These are phyloP conservation scores for Machimus atricapillus DNA, from an alignment of 2,888 invertebrate species.

Conservation along the genomic window DNA sequence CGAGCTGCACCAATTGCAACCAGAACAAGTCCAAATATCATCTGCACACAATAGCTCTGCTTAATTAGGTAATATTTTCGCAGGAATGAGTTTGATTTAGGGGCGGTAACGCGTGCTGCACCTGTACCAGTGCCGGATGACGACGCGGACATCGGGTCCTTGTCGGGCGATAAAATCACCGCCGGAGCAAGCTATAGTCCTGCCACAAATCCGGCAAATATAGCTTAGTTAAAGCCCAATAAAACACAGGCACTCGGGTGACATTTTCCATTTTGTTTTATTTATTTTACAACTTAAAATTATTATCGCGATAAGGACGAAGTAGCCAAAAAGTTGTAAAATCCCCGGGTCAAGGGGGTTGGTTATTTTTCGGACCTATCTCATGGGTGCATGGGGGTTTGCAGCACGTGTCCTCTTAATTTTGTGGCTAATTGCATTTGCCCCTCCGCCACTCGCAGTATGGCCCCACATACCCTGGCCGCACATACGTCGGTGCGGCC, in stretches of 20 bases:
- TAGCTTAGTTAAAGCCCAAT: not conserved
- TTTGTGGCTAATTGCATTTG: conserved; percentile 3
- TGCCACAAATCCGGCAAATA: not conserved
- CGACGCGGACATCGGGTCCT: not conserved
- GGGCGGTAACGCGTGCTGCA: not conserved
- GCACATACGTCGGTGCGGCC: not conserved
- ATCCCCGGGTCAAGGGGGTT: not conserved
- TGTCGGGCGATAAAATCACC: not conserved
- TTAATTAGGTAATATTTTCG: conserved; percentile 23
- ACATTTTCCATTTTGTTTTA: conserved; percentile 3
- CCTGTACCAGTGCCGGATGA: not conserved
- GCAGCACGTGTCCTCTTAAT: not conserved
- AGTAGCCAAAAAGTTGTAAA: not conserved
- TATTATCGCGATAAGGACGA: not conserved
- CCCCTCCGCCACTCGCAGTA: not conserved
- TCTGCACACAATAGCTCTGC: conserved; percentile 7
- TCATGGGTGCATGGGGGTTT: not conserved
- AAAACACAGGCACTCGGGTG: not conserved
- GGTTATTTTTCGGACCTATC: not conserved
- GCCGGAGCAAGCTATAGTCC: not conserved
- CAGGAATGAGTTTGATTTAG: not conserved
- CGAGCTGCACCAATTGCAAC: not conserved
- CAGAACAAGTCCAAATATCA: conserved; percentile 1
- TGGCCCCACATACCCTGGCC: not conserved
- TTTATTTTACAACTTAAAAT: not conserved